Percentiles rank a stretch among this genome's conserved stretches.
phyloP scores from a whole-genome alignment of 2,888 invertebrate genomes.

The Hartigia nigra region DNA sequence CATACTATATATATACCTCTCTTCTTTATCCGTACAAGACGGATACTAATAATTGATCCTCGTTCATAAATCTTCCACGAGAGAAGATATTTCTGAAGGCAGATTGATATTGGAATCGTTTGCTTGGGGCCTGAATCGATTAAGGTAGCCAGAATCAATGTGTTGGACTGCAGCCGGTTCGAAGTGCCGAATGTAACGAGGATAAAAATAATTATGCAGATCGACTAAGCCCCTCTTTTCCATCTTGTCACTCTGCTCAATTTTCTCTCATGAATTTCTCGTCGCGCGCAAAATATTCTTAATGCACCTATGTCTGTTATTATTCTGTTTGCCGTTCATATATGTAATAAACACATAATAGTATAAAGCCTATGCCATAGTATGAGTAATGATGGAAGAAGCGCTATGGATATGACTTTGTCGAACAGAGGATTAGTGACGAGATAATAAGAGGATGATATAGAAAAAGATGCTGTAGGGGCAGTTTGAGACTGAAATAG shows the following conservation, averaged over 20 bases:
- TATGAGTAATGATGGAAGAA: background rate
- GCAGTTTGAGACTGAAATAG: background rate
- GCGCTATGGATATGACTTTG: background rate
- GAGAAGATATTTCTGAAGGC: background rate
- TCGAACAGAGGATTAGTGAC: background rate
- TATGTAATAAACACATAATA: background rate
- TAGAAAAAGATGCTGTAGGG: background rate
- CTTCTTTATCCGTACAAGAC: background rate
- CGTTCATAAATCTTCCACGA: background rate
- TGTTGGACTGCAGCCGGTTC: constrained; percentile 11
- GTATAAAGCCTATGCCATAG: background rate
- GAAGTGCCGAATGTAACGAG: constrained; percentile 33
- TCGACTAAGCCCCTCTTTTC: constrained; percentile 17
- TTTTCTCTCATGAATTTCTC: constrained; percentile 41
- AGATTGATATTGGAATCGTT: constrained; percentile 23
- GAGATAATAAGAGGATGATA: background rate
- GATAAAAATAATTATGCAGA: constrained; percentile 38
- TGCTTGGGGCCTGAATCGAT: constrained; percentile 28
- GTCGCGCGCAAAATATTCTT: constrained; percentile 29
- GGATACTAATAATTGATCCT: background rate
- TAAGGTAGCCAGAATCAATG: constrained; percentile 19
- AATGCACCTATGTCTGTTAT: constrained; percentile 26
- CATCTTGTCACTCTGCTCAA: constrained; percentile 26
- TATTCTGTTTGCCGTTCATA: constrained; percentile 25
- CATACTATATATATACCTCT: background rate